Evolutionary conservation across 2,888 invertebrate genomes (phyloP).

Genomic region (Drosophila merina): DNA sequence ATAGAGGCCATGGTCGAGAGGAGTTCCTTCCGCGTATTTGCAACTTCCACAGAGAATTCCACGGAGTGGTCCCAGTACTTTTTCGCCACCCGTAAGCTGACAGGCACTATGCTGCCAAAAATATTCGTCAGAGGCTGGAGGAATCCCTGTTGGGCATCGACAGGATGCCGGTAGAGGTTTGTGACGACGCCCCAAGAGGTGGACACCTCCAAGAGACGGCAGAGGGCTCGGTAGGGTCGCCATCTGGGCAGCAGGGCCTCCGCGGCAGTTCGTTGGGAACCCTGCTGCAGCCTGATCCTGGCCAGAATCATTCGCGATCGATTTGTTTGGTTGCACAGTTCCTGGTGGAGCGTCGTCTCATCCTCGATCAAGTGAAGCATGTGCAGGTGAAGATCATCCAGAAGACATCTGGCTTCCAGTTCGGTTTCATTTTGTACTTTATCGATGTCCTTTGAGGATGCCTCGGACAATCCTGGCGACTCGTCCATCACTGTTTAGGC

Average conservation of each 20-base stretch:
- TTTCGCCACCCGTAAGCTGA: slow-evolving; percentile 39
- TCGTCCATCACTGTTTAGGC: neutral
- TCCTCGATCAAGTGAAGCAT: slow-evolving; percentile 52
- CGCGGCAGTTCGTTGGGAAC: slow-evolving; percentile 13
- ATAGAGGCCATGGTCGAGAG: slow-evolving; percentile 36
- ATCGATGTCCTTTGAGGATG: neutral
- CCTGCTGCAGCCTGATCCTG: slow-evolving; percentile 51
- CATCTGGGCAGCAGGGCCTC: slow-evolving; percentile 19
- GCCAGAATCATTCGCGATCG: slow-evolving; percentile 46
- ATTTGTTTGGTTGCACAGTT: slow-evolving; percentile 27
- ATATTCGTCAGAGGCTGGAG: slow-evolving; percentile 45
- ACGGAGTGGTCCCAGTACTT: slow-evolving; percentile 50
- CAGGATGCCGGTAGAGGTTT: slow-evolving; percentile 22
- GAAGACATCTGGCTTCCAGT: slow-evolving; percentile 2
- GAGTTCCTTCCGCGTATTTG: slow-evolving; percentile 47
- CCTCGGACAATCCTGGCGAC: neutral
- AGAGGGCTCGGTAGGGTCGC: slow-evolving; percentile 38
- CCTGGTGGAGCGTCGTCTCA: slow-evolving; percentile 16
- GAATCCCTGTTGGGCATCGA: slow-evolving; percentile 16
- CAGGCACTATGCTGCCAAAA: slow-evolving; percentile 50
- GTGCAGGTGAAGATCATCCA: slow-evolving; percentile 49
- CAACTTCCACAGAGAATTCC: slow-evolving; percentile 44
- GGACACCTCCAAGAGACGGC: slow-evolving; percentile 37
- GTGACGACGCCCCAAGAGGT: slow-evolving; percentile 15
- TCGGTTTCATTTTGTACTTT: neutral